Evolutionary conservation across 1,140 invertebrate species (phyloP).

Genomic region (Drosophila tropicalis): DNA sequence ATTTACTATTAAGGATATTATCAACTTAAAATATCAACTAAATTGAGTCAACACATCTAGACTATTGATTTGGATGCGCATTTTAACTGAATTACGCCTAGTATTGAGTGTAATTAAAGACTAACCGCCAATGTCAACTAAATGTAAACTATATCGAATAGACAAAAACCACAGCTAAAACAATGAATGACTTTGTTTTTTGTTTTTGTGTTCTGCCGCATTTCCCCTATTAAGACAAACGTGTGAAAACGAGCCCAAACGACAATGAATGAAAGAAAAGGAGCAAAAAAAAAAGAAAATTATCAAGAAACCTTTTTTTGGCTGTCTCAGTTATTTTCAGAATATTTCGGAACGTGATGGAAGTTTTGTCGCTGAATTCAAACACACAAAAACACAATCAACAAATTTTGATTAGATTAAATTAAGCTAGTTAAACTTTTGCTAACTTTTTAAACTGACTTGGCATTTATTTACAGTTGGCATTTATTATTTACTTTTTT

Average conservation of each 20-base stretch:
- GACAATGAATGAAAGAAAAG: neutral
- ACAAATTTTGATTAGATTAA: neutral
- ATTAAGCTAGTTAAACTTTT: neutral
- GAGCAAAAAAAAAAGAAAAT: neutral
- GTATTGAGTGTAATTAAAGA: constrained; percentile 33
- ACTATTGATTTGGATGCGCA: constrained; percentile 23
- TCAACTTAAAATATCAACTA: too few relatives aligned
- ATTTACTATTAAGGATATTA: too few relatives aligned
- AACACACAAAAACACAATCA: neutral
- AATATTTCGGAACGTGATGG: neutral
- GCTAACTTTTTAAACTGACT: neutral
- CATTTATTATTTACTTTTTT: neutral
- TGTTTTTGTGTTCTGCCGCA: neutral
- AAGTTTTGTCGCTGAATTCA: neutral
- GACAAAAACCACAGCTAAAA: constrained; percentile 36
- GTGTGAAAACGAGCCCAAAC: too few relatives aligned
- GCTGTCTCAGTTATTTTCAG: neutral
- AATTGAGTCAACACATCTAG: too few relatives aligned
- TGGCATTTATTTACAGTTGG: constrained; percentile 10
- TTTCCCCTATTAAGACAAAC: constrained; percentile 27
- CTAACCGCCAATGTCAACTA: constrained; percentile 63
- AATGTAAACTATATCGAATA: neutral
- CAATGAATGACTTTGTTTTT: neutral
- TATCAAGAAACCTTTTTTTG: neutral
- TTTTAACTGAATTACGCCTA: constrained; percentile 31